Evolutionary conservation across 2,797 vertebrate species (phyloP).

Genomic region (Thamnophis elegans): DNA sequence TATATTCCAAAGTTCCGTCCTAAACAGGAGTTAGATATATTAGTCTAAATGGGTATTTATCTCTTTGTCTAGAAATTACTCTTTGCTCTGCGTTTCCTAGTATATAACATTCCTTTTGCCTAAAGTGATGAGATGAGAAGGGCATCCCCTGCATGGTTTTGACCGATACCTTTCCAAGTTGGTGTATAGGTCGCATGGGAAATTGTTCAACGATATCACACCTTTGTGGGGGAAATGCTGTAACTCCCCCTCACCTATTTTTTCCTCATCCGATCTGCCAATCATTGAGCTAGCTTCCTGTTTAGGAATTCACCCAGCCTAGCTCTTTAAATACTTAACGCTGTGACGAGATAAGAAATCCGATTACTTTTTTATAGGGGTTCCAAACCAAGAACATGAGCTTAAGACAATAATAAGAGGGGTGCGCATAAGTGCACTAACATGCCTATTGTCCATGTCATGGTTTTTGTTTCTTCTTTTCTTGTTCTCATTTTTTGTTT

Average conservation of each 20-base stretch:
- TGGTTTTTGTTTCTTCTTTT: no score
- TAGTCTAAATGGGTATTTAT: not conserved
- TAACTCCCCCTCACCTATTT: no score
- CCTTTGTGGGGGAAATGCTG: no score
- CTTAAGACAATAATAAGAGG: constrained; percentile 48
- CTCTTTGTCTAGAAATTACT: not conserved
- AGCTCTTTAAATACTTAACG: not conserved
- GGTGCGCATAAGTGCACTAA: no score
- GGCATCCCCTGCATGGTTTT: no score
- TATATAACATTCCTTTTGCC: no score
- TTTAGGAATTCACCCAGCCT: not conserved
- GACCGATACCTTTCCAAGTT: no score
- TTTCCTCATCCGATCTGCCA: rapidly evolving
- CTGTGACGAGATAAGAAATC: constrained; percentile 20
- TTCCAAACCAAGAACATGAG: not conserved
- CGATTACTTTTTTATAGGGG: not conserved
- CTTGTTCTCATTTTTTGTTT: no score
- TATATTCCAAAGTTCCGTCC: not conserved
- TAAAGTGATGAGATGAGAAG: no score
- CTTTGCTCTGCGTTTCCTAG: not conserved
- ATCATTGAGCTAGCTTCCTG: rapidly evolving
- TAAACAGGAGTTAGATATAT: not conserved
- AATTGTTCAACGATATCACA: no score
- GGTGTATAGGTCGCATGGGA: no score
- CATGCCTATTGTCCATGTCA: no score